Percentiles rank a stretch among this genome's conserved stretches.
phyloP scores from a whole-genome alignment of 2,113 vertebrate genomes.

The Stercorarius parasiticus region DNA sequence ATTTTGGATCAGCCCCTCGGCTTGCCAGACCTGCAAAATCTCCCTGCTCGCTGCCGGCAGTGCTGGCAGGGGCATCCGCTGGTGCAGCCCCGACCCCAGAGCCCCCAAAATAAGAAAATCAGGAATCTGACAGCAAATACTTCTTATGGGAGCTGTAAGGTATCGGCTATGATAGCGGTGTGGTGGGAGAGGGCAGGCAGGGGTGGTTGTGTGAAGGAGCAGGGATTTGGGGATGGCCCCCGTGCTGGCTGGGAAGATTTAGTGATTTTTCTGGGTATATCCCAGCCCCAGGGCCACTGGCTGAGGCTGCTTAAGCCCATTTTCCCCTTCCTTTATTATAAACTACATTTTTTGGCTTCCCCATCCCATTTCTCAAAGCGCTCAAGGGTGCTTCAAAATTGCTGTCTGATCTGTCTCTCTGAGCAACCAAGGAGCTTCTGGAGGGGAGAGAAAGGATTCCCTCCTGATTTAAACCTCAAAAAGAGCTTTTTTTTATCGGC shows the following conservation, averaged over 20 bases:
- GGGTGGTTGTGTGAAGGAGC: background rate
- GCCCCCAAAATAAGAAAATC: background rate
- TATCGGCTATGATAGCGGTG: fast-evolving
- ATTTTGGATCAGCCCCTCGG: background rate
- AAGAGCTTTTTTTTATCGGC: background rate
- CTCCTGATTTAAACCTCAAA: background rate
- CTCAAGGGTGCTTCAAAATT: background rate
- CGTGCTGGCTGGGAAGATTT: background rate
- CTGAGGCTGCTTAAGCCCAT: background rate
- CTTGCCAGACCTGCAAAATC: background rate
- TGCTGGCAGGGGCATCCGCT: background rate
- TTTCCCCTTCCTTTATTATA: background rate
- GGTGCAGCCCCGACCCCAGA: background rate
- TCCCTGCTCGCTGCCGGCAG: background rate
- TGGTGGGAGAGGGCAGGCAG: background rate
- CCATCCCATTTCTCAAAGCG: background rate
- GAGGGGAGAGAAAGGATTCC: background rate
- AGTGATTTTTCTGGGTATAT: background rate
- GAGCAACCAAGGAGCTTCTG: background rate
- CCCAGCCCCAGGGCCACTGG: background rate
- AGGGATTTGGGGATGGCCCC: background rate
- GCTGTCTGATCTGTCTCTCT: background rate
- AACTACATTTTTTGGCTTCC: background rate
- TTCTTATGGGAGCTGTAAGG: background rate
- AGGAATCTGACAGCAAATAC: background rate